Percentiles rank a stretch among this genome's conserved stretches.
These are phyloP conservation scores for Cantharis lateralis DNA, from an alignment of 2,888 invertebrate species.

Conservation along the genomic window DNA sequence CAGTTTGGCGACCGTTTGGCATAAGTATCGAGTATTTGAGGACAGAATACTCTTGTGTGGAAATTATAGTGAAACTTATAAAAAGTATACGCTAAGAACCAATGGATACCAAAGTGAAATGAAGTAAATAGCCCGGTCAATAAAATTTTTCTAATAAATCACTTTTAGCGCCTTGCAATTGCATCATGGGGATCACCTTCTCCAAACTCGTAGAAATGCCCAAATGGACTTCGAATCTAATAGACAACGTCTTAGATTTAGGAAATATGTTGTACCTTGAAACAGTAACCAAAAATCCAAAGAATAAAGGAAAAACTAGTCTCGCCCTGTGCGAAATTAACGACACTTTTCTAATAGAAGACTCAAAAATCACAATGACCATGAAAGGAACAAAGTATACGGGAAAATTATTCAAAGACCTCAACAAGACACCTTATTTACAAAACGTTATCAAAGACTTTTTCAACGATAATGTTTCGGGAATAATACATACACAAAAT, in stretches of 20 bases:
- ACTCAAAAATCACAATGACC: conserved; percentile 43
- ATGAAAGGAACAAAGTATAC: conserved; percentile 38
- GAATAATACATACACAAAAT: conserved; percentile 41
- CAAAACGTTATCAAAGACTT: conserved; percentile 39
- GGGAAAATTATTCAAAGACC: conserved; percentile 32
- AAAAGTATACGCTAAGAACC: conserved; percentile 42
- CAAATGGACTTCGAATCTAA: conserved; percentile 62
- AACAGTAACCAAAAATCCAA: conserved; percentile 37
- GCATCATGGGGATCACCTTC: conserved; percentile 62
- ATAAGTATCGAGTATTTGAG: conserved; percentile 42
- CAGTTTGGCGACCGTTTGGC: conserved; percentile 48
- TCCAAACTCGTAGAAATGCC: conserved; percentile 61
- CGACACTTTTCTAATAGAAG: conserved; percentile 43
- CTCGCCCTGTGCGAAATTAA: conserved; percentile 43
- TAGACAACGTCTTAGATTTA: conserved; percentile 61
- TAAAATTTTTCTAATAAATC: not conserved
- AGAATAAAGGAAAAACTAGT: conserved; percentile 37
- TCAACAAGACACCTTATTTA: conserved; percentile 25
- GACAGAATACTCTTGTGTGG: conserved; percentile 45
- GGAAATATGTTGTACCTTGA: conserved; percentile 59
- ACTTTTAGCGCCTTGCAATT: conserved; percentile 52
- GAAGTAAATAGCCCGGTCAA: not conserved
- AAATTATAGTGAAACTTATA: conserved; percentile 45
- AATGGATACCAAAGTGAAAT: conserved; percentile 50
- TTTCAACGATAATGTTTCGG: conserved; percentile 40